Percentiles rank a stretch among this genome's conserved stretches.
These are phyloP conservation scores for Lottia gigantea DNA, from an alignment of 2,888 invertebrate genomes.

Conservation along the genomic window DNA sequence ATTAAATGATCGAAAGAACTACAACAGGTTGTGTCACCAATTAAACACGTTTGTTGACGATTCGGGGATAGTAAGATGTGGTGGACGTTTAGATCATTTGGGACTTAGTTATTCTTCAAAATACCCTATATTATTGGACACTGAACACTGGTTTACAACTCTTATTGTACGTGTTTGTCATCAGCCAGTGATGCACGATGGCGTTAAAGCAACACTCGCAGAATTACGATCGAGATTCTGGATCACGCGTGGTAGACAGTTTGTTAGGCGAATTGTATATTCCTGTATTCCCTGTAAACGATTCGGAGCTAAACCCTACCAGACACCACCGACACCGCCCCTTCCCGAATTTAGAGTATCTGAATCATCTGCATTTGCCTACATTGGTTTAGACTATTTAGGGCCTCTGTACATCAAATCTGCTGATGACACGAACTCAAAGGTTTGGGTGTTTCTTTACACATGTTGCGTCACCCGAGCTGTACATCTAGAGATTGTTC, in stretches of 20 bases:
- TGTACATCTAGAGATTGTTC: neutral
- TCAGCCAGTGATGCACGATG: neutral
- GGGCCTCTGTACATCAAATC: neutral
- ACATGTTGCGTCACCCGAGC: conserved; percentile 2
- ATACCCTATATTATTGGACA: neutral
- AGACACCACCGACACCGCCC: neutral
- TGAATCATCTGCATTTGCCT: neutral
- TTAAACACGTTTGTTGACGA: neutral
- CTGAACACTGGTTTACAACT: neutral
- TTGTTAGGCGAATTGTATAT: neutral
- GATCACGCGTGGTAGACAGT: neutral
- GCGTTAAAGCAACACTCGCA: neutral
- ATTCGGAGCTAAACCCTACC: neutral
- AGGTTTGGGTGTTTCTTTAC: neutral
- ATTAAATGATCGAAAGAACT: neutral
- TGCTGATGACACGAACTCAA: neutral
- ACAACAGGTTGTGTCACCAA: neutral
- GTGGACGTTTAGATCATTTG: neutral
- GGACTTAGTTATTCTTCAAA: neutral
- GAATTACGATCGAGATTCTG: neutral
- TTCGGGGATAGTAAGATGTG: neutral
- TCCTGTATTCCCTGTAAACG: neutral
- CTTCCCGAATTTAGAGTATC: neutral
- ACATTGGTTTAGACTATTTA: neutral
- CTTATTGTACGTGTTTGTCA: neutral